These are phyloP conservation scores for Paracyprichromis sp. DNA, from an alignment of 2,113 vertebrate species.

Conservation along the genomic window DNA sequence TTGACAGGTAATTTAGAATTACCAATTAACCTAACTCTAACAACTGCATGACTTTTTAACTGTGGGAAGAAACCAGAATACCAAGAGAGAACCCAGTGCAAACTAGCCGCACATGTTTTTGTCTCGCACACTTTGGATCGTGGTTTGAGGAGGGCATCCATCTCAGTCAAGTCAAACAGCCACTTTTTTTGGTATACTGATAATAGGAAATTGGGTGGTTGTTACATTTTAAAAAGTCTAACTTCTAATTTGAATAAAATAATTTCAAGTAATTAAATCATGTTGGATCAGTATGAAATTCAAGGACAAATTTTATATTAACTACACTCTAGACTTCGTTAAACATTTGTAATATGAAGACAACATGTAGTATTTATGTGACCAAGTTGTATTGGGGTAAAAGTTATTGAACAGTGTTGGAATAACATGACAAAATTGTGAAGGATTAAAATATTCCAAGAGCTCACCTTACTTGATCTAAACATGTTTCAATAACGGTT, in stretches of 20 bases:
- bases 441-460: too few relatives aligned
- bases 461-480: too few relatives aligned
- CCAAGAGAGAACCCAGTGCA: neutral
- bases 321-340: neutral
- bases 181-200: neutral
- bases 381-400: neutral
- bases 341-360: neutral
- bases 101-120: neutral
- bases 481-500: too few relatives aligned
- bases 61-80: neutral
- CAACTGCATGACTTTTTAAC: neutral
- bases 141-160: neutral
- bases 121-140: neutral
- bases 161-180: neutral
- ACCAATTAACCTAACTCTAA: neutral
- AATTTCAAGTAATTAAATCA: neutral
- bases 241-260: neutral
- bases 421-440: neutral
- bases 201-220: neutral
- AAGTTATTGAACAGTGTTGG: neutral
- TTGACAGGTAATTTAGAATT: neutral
- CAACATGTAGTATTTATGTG: neutral
- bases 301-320: neutral
- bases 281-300: neutral
- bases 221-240: neutral